Percentiles rank a stretch among this genome's conserved stretches.
Conservation (phyloP, 2,797 vertebrate species). For the Urophycis tenuis region DNA sequence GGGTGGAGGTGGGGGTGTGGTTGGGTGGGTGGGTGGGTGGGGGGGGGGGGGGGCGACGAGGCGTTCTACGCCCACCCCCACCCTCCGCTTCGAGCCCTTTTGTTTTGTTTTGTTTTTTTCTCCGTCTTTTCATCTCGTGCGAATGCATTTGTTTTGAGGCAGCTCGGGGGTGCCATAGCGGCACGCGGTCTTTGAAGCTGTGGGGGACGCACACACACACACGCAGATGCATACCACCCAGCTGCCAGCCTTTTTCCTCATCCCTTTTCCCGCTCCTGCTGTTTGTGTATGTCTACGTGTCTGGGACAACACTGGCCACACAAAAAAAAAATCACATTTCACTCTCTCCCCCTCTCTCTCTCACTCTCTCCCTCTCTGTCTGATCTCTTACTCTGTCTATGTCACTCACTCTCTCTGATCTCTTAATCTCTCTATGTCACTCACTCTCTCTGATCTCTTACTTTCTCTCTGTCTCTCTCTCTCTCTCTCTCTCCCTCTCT, state of each 20-base stretch:
- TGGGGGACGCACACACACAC: slow-evolving; percentile 43
- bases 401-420: neutral
- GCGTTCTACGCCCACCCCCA: no score
- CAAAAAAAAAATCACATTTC: slow-evolving; percentile 22
- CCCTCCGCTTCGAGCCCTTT: slow-evolving; percentile 22
- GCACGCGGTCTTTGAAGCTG: slow-evolving; percentile 35
- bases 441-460: neutral
- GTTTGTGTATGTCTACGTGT: slow-evolving; percentile 11
- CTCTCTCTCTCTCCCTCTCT: neutral
- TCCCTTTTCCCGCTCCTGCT: slow-evolving; percentile 23
- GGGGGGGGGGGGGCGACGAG: no score
- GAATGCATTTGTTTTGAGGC: slow-evolving; percentile 43
- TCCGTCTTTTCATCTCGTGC: slow-evolving; percentile 19
- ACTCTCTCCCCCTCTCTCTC: neutral
- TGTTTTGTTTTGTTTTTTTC: slow-evolving; percentile 23
- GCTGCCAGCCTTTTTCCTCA: slow-evolving; percentile 7
- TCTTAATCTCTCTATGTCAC: neutral
- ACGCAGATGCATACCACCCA: neutral
- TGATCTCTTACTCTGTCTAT: neutral
- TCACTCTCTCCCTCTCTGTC: neutral
- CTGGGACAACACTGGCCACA: slow-evolving; percentile 13
- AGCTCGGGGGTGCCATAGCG: neutral
- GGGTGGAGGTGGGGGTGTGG: slow-evolving; percentile 37
- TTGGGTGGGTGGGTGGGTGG: no score
- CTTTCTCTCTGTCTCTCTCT: neutral